Base-by-base conservation (phyloP, 2,888 invertebrate species). In the Odontocolon sp. region DNA sequence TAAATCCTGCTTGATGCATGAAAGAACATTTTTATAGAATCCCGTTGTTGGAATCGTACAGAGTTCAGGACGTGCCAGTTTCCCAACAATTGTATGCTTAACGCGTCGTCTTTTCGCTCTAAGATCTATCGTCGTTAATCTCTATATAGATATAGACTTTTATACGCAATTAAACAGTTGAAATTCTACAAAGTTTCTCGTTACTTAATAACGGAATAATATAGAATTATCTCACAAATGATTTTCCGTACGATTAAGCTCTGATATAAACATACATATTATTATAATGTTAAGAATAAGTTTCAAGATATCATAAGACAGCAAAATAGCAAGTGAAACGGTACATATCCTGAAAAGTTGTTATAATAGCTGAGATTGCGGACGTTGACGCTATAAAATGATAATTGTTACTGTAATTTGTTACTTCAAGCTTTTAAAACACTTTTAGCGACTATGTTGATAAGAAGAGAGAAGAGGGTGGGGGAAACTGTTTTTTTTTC, bases 1-100 rank as follows among this genome's bases (percentile, higher is more conserved):
- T 75, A 75, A 75, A 75, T 75, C 63, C 40, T 31, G 45, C 28
- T 16, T 5, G 63, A 64, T 56, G 74, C n/a, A 63, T 75, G 57
- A 69, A 64, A 57, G 74, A 75, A 69, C 69, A 64, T 75, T 75
- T 75, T 75, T 75, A 75, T 69, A 40, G 69, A 69, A 50, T 69
- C 50, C 47, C 50, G 63, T 61, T 64, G 69, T 64, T n/a, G 57
- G 40, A 50, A 75, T 75, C 45, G 33, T 31, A 40, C 18, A 5
- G 38, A 64, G 36, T 45, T 50, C 21, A 42, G 18, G 64, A 64
- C 42, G 40, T 42, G 33, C 33, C 47, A 23, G 26, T 75, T 75
- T 75, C 74, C 40, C 57, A 75, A 75, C 57, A 8, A 47, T 56
- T 40, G 52, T 36, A 23, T 47, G 11, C 36, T 14, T 23, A 23